Evolutionary conservation across 2,888 invertebrate genomes (phyloP).

Genomic region (Mycalesis mineus): DNA sequence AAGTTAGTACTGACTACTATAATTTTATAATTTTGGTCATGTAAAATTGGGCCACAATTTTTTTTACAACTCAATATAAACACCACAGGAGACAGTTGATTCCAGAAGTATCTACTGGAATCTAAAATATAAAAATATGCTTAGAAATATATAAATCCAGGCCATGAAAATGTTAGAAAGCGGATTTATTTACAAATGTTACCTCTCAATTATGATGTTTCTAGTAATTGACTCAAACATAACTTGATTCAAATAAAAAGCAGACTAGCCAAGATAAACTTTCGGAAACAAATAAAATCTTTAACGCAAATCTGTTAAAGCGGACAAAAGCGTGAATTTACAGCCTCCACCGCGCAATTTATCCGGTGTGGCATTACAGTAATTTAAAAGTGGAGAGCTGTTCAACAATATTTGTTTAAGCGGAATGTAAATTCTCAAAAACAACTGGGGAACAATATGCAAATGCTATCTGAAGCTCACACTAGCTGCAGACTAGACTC

Average conservation of each 20-base stretch:
- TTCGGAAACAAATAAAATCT: slow-evolving; percentile 9
- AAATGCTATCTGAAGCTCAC: slow-evolving; percentile 44
- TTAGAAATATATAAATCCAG: no score
- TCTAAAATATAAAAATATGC: no score
- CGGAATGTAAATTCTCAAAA: slow-evolving; percentile 46
- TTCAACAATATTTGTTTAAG: slow-evolving; percentile 45
- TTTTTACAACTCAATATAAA: no score
- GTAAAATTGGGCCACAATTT: no score
- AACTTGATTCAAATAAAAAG: background rate
- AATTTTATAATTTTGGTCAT: no score
- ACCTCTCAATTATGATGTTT: no score
- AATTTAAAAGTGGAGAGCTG: slow-evolving; percentile 28
- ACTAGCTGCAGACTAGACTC: slow-evolving; percentile 28
- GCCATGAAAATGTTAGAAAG: no score
- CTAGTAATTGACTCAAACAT: background rate
- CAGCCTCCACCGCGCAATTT: slow-evolving; percentile 16
- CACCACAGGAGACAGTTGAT: no score
- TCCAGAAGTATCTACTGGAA: no score
- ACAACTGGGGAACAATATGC: slow-evolving; percentile 52
- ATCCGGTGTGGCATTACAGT: slow-evolving; percentile 20
- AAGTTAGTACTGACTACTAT: no score
- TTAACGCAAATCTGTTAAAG: slow-evolving; percentile 30
- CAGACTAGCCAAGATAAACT: background rate
- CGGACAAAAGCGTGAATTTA: slow-evolving; percentile 18
- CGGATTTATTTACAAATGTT: no score